A percentile compares a stretch with the other conserved stretches of the same genome.
Conservation (phyloP, 2,888 invertebrate species). For the Amiota minor region DNA sequence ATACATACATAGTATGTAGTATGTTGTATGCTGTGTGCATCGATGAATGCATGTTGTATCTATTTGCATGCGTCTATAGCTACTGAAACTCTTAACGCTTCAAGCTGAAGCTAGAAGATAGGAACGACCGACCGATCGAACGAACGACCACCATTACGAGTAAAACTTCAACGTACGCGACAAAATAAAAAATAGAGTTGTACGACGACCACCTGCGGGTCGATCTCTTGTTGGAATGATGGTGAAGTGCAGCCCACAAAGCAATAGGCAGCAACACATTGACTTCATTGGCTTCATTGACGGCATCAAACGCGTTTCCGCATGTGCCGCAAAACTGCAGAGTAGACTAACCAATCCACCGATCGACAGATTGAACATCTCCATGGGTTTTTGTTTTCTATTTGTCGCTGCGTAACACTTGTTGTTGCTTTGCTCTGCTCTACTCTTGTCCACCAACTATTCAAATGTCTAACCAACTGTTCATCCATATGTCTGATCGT, state of each 20-base stretch:
- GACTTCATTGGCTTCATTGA: neutral
- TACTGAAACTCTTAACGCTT: too few species aligned
- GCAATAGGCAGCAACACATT: neutral
- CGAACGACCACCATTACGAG: conserved; percentile 53
- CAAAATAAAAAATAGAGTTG: conserved; percentile 66
- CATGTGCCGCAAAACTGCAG: neutral
- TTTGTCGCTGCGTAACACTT: conserved; percentile 4
- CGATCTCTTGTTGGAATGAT: neutral
- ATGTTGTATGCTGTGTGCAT: too few species aligned
- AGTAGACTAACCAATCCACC: neutral
- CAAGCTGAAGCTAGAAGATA: too few species aligned
- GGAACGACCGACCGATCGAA: too few species aligned
- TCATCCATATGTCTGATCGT: neutral
- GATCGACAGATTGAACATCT: neutral
- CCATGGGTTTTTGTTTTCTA: neutral
- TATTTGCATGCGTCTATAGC: too few species aligned
- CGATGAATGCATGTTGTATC: neutral
- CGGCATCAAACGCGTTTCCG: conserved; percentile 53
- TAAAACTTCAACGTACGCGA: conserved; percentile 63
- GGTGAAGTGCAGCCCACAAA: neutral
- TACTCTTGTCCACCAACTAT: conserved; percentile 43
- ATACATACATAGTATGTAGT: too few species aligned
- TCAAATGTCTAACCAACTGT: conserved; percentile 59
- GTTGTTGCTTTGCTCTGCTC: neutral
- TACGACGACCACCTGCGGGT: conserved; percentile 65